Base-by-base conservation (phyloP, 2,888 invertebrate genomes). In the Chrysolina haemoptera region DNA sequence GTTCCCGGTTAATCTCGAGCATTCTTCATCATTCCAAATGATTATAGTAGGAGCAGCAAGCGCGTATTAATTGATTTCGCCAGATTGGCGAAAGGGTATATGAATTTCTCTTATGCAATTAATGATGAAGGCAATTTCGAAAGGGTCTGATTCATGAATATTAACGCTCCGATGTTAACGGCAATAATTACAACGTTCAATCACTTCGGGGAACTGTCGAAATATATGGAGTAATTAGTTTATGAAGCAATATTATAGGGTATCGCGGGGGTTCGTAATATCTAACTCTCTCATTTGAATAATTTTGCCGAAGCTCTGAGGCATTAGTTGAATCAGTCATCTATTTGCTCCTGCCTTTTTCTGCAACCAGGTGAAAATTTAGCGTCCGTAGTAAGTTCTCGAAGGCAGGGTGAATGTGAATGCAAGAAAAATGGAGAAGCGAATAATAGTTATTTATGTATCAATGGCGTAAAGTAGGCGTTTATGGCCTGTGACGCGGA, bases 141-240 rank as follows among this genome's bases (percentile, higher is more conserved):
- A 53, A 20, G 53, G 53, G 20, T 5, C 20, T 11, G 20, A 53
- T 53, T 53, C 53, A 53, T 53, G 20, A 53, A 53, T 53, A 53
- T 53, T 53, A 12, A 53, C 53, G 53, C 20, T 8, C 35, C 9
- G 12, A 53, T 53, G 53, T 22, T 53, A 53, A 53, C 20, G 53
- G 53, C 53, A 53, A 53, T 53, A 18, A 53, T 53, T 20, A 53
- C 12, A 12, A 53, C 53, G 53, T 53, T 53, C 53, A 53, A 53
- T 53, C 20, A 20, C 53, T 53, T 14, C 22, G 12, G 12, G 20
- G 14, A 53, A 53, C 53, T 22, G 53, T 12, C 20, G 20, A 18
- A 18, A 53, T 20, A 53, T 20, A 22, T 53, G 18, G 20, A 20
- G 53, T 53, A 53, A 53, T 53, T 53, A 53, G 12, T 53, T 20